Conservation (phyloP, 2,113 vertebrate genomes). For the Apaloderma vittatum region DNA sequence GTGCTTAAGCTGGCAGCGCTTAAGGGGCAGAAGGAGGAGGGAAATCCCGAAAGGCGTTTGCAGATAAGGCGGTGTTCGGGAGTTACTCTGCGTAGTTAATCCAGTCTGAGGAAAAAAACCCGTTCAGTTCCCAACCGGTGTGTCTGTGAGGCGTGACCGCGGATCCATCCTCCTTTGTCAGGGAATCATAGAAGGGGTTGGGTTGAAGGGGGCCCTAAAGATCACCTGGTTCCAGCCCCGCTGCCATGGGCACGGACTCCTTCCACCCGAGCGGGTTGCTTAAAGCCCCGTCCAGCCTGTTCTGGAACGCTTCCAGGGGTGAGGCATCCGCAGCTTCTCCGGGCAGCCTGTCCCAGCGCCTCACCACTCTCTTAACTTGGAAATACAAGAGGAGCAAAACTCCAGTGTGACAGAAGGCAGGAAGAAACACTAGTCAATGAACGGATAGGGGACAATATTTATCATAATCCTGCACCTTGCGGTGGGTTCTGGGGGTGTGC, state of each 20-base stretch:
- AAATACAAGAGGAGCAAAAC: background rate
- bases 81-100: background rate
- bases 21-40: accelerated
- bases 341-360: too few relatives aligned
- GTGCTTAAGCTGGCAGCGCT: too few relatives aligned
- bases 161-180: background rate
- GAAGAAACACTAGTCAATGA: background rate
- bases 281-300: too few relatives aligned
- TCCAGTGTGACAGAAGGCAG: background rate
- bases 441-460: background rate
- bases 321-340: too few relatives aligned
- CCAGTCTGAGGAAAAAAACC: background rate
- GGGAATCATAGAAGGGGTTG: background rate
- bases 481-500: background rate
- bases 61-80: background rate
- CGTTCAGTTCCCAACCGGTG: background rate
- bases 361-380: background rate
- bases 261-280: too few relatives aligned
- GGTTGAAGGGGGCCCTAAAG: too few relatives aligned
- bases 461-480: background rate
- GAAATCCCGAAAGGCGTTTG: accelerated
- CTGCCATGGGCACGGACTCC: too few relatives aligned
- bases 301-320: too few relatives aligned
- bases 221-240: too few relatives aligned
- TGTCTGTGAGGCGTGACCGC: background rate